Evolutionary conservation across 1,140 invertebrate species (phyloP).

Genomic region (Fopius arisanus): DNA sequence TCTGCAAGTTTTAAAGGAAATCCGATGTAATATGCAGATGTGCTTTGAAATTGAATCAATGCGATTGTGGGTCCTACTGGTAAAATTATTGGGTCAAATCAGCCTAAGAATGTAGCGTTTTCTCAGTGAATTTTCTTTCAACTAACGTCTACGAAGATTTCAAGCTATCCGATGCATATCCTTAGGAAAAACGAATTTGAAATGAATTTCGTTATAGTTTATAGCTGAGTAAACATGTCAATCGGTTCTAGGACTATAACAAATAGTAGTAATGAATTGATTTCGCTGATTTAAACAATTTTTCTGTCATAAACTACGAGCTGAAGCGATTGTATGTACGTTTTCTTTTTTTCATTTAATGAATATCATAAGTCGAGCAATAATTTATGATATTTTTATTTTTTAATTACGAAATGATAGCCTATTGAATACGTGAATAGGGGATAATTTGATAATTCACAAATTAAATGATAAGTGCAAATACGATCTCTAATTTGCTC

Average conservation of each 20-base stretch:
- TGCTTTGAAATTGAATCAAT: neutral
- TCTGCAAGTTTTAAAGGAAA: too few species aligned
- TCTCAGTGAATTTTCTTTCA: neutral
- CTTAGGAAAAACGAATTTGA: neutral
- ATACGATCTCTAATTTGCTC: constrained; percentile 9
- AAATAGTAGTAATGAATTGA: neutral
- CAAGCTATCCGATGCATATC: neutral
- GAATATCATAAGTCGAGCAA: neutral
- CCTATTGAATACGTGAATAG: neutral
- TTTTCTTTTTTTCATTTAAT: neutral
- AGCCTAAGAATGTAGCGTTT: neutral
- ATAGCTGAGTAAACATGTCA: neutral
- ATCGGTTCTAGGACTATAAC: neutral
- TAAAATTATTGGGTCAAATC: neutral
- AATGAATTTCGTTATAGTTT: neutral
- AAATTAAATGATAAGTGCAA: neutral
- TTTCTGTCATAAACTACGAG: neutral
- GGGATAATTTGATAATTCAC: neutral
- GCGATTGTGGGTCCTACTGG: neutral
- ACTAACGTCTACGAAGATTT: neutral
- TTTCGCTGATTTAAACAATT: neutral
- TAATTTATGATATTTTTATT: neutral
- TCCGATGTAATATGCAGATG: too few species aligned
- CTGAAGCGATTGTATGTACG: neutral
- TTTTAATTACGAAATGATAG: neutral